Evolutionary conservation across 2,888 invertebrate species (phyloP).

Genomic region (Anorthoa munda): DNA sequence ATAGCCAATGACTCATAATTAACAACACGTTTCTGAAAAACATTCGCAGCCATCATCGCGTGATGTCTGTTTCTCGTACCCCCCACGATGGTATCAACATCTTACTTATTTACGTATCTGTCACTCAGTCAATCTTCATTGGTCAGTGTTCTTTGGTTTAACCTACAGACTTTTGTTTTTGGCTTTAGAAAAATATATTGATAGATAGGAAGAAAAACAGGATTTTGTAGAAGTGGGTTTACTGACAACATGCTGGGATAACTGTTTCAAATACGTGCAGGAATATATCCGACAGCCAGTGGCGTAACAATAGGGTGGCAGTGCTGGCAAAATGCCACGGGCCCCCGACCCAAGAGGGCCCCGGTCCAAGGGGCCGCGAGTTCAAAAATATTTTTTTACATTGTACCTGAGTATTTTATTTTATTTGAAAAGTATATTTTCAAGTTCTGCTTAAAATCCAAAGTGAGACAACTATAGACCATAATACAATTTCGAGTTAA

Average conservation of each 20-base stretch:
- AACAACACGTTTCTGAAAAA: constrained; percentile 34
- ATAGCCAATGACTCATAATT: constrained; percentile 37
- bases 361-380: too few relatives aligned
- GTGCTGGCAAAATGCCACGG: too few relatives aligned
- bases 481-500: too few relatives aligned
- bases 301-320: too few relatives aligned
- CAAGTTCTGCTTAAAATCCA: too few relatives aligned
- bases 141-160: constrained; percentile 17
- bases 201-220: constrained; percentile 19
- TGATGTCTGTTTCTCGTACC: constrained; percentile 50
- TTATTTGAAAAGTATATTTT: too few relatives aligned
- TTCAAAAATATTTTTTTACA: too few relatives aligned
- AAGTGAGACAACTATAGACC: too few relatives aligned
- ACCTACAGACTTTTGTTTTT: constrained; percentile 15
- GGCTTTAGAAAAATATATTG: constrained; percentile 15
- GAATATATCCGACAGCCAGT: not conserved
- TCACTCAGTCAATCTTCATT: constrained; percentile 43
- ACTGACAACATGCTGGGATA: constrained; percentile 12
- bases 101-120: constrained; percentile 46
- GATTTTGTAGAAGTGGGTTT: constrained; percentile 8
- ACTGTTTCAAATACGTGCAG: not conserved
- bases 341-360: too few relatives aligned
- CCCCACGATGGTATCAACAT: constrained; percentile 43
- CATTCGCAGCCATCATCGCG: constrained; percentile 32
- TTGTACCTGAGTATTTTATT: too few relatives aligned